Base-by-base conservation (phyloP, 2,797 vertebrate species). In the Buceros bicornis region DNA sequence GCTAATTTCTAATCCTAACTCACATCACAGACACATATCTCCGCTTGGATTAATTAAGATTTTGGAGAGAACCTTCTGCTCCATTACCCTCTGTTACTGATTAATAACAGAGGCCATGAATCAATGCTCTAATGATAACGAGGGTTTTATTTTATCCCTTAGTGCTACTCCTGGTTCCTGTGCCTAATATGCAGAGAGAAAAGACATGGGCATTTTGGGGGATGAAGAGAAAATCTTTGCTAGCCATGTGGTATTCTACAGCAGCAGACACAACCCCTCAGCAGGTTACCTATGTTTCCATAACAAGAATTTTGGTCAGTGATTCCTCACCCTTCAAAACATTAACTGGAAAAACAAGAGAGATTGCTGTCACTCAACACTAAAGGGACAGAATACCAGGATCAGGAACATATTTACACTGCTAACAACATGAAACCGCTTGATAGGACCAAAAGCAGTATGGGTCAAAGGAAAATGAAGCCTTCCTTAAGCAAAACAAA, bases 41-140 rank as follows among this genome's bases (percentile, higher is more conserved):
- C 79, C 85, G 76, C 72, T 88, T 93, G 85, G 89, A 91, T 94
- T 95, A 95, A 94, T 90, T 94, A 95, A 89, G 69, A 83, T 74
- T 85, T 83, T 53, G 45, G 87, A 92, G 54, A 87, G 61, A 93
- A 83, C 45, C 85, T 96, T 94, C 88, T 95, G 92, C 87, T 94
- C 76, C 86, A 91, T 95, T 92, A 95, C 76, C 45, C 69, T 90
- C 87, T 7, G n/a, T 80, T 93, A 95, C 89, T 87, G 89, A 89
- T 92, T 94, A 87, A 87, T 91, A 91, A 74, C 89, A 92, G 53
- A 71, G 64, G 47, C 56, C 67, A 89, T 35, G 78, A 94, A 96
- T 71, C 72, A 93, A 74, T n/a, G 37, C 76, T 95, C 57, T 96
- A 94, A 92, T 64, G 82, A 89, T 83, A 89, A 92, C 2, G 10